Percentiles rank a stretch among this genome's conserved stretches.
These are phyloP conservation scores for Cercopithecus petaurista DNA, from an alignment of 2,797 vertebrate species.

Conservation along the genomic window DNA sequence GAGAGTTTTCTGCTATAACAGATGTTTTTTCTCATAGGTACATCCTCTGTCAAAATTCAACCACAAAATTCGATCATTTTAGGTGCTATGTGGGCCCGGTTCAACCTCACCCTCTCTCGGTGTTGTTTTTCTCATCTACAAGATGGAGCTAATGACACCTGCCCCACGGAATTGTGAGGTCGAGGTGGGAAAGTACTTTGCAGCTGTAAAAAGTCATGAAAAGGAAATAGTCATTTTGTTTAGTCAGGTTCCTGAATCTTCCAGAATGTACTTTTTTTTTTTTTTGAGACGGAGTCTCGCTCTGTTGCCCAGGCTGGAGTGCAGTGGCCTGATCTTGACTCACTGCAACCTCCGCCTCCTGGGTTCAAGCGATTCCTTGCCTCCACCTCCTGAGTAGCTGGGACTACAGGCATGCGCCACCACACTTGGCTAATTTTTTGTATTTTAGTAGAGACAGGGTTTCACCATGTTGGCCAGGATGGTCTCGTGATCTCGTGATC, in stretches of 20 bases:
- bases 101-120: not conserved
- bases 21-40: not conserved
- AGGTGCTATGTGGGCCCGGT: rapidly evolving
- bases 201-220: rapidly evolving
- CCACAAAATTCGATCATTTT: not conserved
- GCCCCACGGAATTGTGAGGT: not conserved
- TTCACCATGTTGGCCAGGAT: no score
- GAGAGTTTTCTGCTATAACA: not conserved
- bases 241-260: not conserved
- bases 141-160: not conserved
- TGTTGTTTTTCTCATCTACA: not conserved
- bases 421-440: no score
- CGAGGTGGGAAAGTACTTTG: not conserved
- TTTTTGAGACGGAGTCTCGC: no score
- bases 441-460: no score
- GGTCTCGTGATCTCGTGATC: no score
- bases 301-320: no score
- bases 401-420: no score
- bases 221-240: not conserved
- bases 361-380: no score
- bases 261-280: not conserved
- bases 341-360: no score
- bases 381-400: no score
- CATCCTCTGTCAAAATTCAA: not conserved
- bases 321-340: no score